Percentiles rank a stretch among this genome's conserved stretches.
Evolutionary conservation across 2,888 invertebrate genomes (phyloP).

Genomic region (Cynaeus angustus): DNA sequence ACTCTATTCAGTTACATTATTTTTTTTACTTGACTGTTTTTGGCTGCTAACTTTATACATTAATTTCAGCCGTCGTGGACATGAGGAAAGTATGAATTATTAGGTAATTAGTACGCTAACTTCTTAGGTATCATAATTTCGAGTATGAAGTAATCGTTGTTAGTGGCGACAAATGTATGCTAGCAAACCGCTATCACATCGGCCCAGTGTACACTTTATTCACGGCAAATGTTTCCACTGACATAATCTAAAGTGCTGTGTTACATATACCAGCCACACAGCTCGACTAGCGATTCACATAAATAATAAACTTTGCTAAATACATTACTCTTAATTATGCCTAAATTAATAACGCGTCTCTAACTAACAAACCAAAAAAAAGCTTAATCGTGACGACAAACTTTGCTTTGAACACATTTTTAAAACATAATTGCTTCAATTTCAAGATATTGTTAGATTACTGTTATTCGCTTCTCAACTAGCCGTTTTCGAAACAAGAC

Average conservation of each 20-base stretch:
- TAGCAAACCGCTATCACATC: slow-evolving; percentile 60
- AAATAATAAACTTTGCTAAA: slow-evolving; percentile 65
- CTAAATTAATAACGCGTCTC: slow-evolving; percentile 60
- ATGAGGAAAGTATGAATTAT: slow-evolving; percentile 47
- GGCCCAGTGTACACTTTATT: slow-evolving; percentile 62
- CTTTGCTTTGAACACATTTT: no score
- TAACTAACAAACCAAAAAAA: slow-evolving; percentile 28
- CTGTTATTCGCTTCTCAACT: no score
- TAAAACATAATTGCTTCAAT: no score
- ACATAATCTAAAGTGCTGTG: slow-evolving; percentile 63
- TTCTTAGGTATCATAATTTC: slow-evolving; percentile 53
- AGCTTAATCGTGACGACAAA: slow-evolving; percentile 24
- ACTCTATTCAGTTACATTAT: slow-evolving; percentile 33
- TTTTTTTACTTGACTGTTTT: slow-evolving; percentile 28
- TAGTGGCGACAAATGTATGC: slow-evolving; percentile 57
- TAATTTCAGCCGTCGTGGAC: slow-evolving; percentile 28
- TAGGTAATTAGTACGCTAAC: slow-evolving; percentile 46
- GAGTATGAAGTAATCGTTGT: slow-evolving; percentile 51
- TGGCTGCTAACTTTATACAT: slow-evolving; percentile 19
- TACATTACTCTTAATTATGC: slow-evolving; percentile 65
- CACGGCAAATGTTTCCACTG: slow-evolving; percentile 63
- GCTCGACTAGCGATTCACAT: slow-evolving; percentile 57
- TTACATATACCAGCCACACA: slow-evolving; percentile 54
- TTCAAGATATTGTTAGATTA: no score
- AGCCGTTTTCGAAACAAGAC: no score